phyloP scores from a whole-genome alignment of 2,888 invertebrate species.

The Ecliptopera silaceata region DNA sequence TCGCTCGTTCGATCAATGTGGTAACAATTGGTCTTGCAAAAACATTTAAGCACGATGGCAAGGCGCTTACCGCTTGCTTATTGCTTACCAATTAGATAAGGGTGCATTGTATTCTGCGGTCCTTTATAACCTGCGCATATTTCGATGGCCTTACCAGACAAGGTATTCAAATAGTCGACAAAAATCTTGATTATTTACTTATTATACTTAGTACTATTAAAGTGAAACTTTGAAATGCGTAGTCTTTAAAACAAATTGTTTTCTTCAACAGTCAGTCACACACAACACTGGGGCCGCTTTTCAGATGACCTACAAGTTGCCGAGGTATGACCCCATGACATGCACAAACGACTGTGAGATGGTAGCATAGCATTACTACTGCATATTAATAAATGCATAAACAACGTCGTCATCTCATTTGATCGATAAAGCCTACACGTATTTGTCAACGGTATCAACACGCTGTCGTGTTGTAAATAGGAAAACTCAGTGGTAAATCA shows the following conservation, averaged over 20 bases:
- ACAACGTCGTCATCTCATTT: not conserved
- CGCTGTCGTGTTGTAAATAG: conserved; percentile 12
- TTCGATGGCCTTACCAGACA: not conserved
- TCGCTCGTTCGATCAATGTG: too few species aligned
- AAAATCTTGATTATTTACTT: too few species aligned
- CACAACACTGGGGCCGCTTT: too few species aligned
- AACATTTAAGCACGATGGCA: too few species aligned
- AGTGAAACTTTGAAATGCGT: too few species aligned
- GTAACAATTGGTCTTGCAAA: too few species aligned
- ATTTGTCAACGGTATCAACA: conserved; percentile 13
- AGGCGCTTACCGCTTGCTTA: conserved; percentile 25
- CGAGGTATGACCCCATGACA: not conserved
- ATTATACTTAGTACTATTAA: too few species aligned
- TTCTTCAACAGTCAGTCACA: too few species aligned
- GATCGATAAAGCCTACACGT: not conserved
- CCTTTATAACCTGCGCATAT: not conserved
- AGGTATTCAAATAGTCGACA: too few species aligned
- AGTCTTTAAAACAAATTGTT: too few species aligned
- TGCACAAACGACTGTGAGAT: not conserved
- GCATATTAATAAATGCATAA: not conserved
- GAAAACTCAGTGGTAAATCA: conserved; percentile 25
- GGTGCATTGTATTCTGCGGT: conserved; percentile 27
- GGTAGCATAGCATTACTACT: not conserved
- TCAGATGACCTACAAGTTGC: not conserved
- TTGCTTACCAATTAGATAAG: too few species aligned